Percentiles rank a stretch among this genome's conserved stretches.
Evolutionary conservation across 1,140 invertebrate genomes (phyloP).

Genomic region (Cepaea nemoralis): DNA sequence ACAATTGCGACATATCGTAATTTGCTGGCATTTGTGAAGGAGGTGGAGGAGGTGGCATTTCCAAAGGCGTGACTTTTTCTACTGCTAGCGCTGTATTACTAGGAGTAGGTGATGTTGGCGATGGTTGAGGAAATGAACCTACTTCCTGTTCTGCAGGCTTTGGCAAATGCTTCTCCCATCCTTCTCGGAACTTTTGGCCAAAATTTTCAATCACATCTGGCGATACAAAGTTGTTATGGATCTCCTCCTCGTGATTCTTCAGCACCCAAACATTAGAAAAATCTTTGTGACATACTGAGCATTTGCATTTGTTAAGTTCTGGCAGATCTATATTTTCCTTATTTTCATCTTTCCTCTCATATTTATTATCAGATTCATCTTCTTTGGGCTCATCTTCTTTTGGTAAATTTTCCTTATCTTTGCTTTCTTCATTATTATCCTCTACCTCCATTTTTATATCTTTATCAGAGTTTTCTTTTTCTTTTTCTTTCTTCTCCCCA

Average conservation of each 20-base stretch:
- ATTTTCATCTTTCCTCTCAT: slow-evolving; percentile 52
- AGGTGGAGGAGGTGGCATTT: slow-evolving; percentile 64
- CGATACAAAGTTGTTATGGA: slow-evolving; percentile 91
- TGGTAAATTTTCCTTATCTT: slow-evolving; percentile 39
- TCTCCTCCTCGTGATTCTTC: slow-evolving; percentile 95
- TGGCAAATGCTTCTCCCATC: slow-evolving; percentile 66
- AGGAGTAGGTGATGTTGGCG: slow-evolving; percentile 60
- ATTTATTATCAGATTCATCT: slow-evolving; percentile 44
- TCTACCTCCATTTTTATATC: slow-evolving; percentile 48
- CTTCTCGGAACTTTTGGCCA: slow-evolving; percentile 81
- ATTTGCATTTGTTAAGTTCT: slow-evolving; percentile 81
- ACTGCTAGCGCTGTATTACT: slow-evolving; percentile 16
- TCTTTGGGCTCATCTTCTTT: slow-evolving; percentile 25
- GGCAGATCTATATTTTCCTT: slow-evolving; percentile 71
- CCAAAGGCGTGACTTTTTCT: slow-evolving; percentile 55
- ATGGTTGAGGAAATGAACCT: slow-evolving; percentile 35
- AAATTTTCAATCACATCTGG: slow-evolving; percentile 90
- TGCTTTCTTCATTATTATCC: slow-evolving; percentile 47
- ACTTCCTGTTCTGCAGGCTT: slow-evolving; percentile 48
- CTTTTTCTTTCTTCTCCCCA: slow-evolving; percentile 50
- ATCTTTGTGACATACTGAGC: slow-evolving; percentile 90
- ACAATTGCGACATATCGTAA: slow-evolving; percentile 61
- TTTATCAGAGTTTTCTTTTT: slow-evolving; percentile 36
- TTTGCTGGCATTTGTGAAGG: slow-evolving; percentile 50
- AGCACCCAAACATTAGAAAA: slow-evolving; percentile 96